Base-by-base conservation (phyloP, 2,888 invertebrate genomes). In the Vannuccia rotundouncinata region DNA sequence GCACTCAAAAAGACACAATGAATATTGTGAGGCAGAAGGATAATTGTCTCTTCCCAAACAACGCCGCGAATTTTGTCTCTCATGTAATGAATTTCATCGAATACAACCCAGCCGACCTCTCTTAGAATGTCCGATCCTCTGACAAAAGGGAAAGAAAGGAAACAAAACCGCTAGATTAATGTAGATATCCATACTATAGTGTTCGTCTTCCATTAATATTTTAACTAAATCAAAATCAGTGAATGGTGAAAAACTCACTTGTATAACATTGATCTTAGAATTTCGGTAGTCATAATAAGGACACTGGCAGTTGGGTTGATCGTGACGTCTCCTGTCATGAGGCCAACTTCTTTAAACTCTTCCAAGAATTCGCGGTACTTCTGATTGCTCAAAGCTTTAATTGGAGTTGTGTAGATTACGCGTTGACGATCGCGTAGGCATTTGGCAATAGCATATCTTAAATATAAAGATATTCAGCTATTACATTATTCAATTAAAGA, bases 391-490 rank as follows among this genome's bases (percentile, higher is more conserved):
- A 99, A 89, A 0, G 99, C 99, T 89, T 99, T 99, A 84, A 99
- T 99, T 0, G 99, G 99, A 10, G 98, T 98, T 13, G 99, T 99
- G 88, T 99, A 99, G 85, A 99, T 99, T 0, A 99, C 99, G 84
- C 98, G 91, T 88, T 99, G 98, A 85, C 97, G 95, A 84, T 93
- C 93, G 83, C 93, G 92, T 80, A 99, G 89, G 0, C 97, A 96
- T 86, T 94, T 91, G 0, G 99, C 98, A 86, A 99, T 94, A 0
- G 97, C 94, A 90, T 96, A 95, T 88, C 79, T 79, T 66, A 29
- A 73, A 25, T 73, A 73, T 2, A 5, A 25, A 73, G n/a, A 73
- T 10, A 28, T 22, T 22, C 74, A 73, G 74, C 22, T 73, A 28
- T 73, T 59, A 59, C 59, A 59, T n/a, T n/a, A n/a, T n/a, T n/a